Evolutionary conservation across 2,888 invertebrate genomes (phyloP).

Genomic region (Lamproptera curius): DNA sequence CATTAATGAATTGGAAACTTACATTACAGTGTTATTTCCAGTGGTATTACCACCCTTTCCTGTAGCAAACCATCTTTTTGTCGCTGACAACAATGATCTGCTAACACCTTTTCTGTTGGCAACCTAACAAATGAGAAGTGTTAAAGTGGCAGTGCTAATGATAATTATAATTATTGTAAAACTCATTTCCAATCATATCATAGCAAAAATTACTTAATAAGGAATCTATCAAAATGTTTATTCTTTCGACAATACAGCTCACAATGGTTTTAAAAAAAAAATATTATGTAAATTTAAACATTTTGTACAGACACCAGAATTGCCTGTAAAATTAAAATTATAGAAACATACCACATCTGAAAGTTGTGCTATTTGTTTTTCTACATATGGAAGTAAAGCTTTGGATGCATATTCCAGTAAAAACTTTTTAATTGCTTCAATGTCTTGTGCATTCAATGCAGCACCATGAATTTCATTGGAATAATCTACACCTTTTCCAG

Average conservation of each 20-base stretch:
- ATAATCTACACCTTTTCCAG: conserved; percentile 63
- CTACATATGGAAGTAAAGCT: conserved; percentile 93
- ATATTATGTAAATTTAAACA: no score
- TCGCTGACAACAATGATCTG: conserved; percentile 94
- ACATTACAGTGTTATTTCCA: conserved; percentile 90
- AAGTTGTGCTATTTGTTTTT: conserved; percentile 89
- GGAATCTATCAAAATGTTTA: no score
- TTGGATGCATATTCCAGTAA: conserved; percentile 92
- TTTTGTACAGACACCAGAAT: no score
- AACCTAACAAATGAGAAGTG: conserved; percentile 61
- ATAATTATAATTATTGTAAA: no score
- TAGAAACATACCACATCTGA: conserved; percentile 85
- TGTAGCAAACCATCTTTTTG: conserved; percentile 96
- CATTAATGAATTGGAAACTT: no score
- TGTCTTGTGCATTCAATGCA: conserved; percentile 88
- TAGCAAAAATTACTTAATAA: no score
- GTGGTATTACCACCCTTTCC: conserved; percentile 89
- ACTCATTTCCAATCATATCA: no score
- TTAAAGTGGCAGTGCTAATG: no score
- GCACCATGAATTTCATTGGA: conserved; percentile 82
- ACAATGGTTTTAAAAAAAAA: no score
- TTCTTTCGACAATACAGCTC: no score
- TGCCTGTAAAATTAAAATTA: no score
- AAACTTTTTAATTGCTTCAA: conserved; percentile 90
- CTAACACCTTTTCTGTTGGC: conserved; percentile 95